Percentiles rank a stretch among this genome's conserved stretches.
Conservation (phyloP, 2,888 invertebrate species). For the Cacoxenus indagator region DNA sequence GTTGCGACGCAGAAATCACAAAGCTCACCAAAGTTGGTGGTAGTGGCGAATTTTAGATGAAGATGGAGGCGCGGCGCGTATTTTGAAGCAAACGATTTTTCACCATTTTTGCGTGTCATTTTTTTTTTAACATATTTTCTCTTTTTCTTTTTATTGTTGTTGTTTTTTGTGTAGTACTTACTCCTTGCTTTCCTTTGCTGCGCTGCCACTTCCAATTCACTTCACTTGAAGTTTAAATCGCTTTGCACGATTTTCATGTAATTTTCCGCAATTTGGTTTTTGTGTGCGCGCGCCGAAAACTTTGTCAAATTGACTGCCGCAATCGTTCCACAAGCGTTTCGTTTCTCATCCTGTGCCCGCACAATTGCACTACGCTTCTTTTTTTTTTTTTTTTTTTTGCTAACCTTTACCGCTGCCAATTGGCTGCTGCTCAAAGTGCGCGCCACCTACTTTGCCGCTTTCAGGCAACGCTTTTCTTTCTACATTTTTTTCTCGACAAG, state of each 20-base stretch:
- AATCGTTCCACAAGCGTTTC: neutral
- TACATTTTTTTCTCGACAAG: neutral
- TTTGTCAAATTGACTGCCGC: neutral
- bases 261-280: conserved; percentile 58
- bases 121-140: conserved; percentile 2
- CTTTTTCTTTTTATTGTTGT: conserved; percentile 6
- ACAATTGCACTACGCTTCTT: neutral
- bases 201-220: conserved; percentile 33
- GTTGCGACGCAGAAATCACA: too few species aligned
- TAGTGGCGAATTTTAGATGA: neutral
- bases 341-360: neutral
- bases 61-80: neutral
- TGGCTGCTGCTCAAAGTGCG: neutral
- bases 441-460: conserved; percentile 15
- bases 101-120: neutral
- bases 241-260: conserved; percentile 68
- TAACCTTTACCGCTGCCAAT: neutral
- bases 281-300: neutral
- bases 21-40: neutral
- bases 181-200: neutral
- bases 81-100: conserved; percentile 6
- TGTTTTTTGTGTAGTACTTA: neutral
- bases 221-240: conserved; percentile 55
- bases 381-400: too few species aligned
- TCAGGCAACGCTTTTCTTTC: neutral